Conservation (phyloP, 2,113 vertebrate genomes). For the Phocoena sinus region DNA sequence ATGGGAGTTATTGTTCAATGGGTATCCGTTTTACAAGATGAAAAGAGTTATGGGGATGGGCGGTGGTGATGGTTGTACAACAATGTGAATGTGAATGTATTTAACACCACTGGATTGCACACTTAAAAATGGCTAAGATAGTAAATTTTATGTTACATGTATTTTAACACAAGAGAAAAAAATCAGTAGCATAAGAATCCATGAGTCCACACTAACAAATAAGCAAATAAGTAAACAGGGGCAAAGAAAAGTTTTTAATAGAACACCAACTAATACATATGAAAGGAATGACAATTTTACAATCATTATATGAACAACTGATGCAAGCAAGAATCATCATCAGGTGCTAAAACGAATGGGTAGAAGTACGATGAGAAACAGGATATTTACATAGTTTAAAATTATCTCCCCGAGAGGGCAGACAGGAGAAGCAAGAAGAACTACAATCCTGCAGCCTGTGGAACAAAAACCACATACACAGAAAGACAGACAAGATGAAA, state of each 20-base stretch:
- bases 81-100: background rate
- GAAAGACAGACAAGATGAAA: no score
- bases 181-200: no score
- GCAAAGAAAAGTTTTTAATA: no score
- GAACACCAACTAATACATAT: background rate
- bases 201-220: no score
- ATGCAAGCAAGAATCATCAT: background rate
- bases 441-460: no score
- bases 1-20: background rate
- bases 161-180: no score
- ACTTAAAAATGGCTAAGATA: background rate
- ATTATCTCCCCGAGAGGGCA: no score
- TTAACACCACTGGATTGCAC: background rate
- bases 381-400: background rate
- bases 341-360: background rate
- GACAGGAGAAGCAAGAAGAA: no score
- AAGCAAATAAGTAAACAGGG: no score
- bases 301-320: background rate
- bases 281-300: background rate
- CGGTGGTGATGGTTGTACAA: background rate
- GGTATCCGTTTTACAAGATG: background rate
- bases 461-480: no score
- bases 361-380: background rate
- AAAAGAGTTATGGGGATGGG: background rate
- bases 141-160: no score